phyloP scores from a whole-genome alignment of 2,888 invertebrate species.

The Lamellibrachia columna region DNA sequence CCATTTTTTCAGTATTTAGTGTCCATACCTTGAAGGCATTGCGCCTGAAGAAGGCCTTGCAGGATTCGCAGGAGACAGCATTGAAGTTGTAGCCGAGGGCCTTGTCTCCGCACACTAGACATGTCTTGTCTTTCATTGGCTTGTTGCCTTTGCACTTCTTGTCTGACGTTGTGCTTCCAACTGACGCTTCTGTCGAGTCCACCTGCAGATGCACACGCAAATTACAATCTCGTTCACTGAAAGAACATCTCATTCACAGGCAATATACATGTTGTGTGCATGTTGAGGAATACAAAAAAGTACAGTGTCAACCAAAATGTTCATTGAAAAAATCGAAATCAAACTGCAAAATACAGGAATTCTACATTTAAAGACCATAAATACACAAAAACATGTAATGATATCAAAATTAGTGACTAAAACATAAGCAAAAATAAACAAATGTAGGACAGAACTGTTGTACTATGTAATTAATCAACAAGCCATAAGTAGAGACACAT shows the following conservation, averaged over 20 bases:
- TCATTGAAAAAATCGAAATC: neutral
- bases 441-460: too few relatives aligned
- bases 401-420: too few relatives aligned
- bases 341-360: too few relatives aligned
- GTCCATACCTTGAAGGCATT: constrained; percentile 59
- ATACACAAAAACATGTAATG: too few relatives aligned
- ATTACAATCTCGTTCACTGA: neutral
- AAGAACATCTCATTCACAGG: neutral
- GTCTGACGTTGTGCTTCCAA: neutral
- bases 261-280: neutral
- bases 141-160: constrained; percentile 18
- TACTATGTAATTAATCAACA: too few relatives aligned
- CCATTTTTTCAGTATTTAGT: neutral
- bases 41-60: constrained; percentile 48
- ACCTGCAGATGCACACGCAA: neutral
- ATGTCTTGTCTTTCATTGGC: constrained; percentile 54
- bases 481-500: too few relatives aligned
- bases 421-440: too few relatives aligned
- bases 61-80: constrained; percentile 59
- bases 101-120: constrained; percentile 59
- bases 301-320: neutral
- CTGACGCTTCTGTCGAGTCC: neutral
- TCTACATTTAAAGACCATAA: too few relatives aligned
- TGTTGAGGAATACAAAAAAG: neutral
- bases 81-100: constrained; percentile 51